phyloP scores from a whole-genome alignment of 2,888 invertebrate species.

The Asteroscopus sphinx region DNA sequence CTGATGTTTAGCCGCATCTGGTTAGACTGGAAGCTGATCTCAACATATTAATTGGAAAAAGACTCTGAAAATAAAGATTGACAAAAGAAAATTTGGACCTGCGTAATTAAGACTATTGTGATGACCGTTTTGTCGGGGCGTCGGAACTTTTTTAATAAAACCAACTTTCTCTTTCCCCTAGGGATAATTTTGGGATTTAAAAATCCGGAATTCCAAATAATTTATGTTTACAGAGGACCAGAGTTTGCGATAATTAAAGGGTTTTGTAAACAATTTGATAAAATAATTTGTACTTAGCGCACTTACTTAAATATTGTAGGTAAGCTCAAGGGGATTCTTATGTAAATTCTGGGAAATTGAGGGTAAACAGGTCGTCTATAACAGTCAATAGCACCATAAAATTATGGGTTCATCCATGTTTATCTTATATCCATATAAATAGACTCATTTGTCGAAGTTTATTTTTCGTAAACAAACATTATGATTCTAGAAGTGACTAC shows the following conservation, averaged over 20 bases:
- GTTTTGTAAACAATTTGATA: constrained; percentile 46
- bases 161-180: constrained; percentile 65
- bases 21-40: too few relatives aligned
- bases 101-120: constrained; percentile 43
- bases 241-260: constrained; percentile 65
- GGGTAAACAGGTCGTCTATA: constrained; percentile 1
- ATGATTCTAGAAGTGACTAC: not conserved
- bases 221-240: constrained; percentile 67
- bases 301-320: constrained; percentile 27
- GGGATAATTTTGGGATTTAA: constrained; percentile 80
- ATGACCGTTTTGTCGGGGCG: constrained; percentile 56
- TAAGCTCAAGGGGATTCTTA: constrained; percentile 9
- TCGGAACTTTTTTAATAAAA: constrained; percentile 86
- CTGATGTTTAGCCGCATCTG: too few relatives aligned
- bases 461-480: constrained; percentile 2
- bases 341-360: constrained; percentile 23
- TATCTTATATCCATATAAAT: constrained; percentile 4
- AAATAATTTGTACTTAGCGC: constrained; percentile 28
- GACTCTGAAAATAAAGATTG: not conserved
- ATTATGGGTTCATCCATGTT: not conserved
- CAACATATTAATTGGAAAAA: too few relatives aligned
- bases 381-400: not conserved
- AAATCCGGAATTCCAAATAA: constrained; percentile 72
- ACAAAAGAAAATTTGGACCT: constrained; percentile 23
- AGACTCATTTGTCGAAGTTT: not conserved